A percentile compares a stretch with the other conserved stretches of the same genome.
phyloP scores from a whole-genome alignment of 2,888 invertebrate species.

The Lasioglossum lativentre region DNA sequence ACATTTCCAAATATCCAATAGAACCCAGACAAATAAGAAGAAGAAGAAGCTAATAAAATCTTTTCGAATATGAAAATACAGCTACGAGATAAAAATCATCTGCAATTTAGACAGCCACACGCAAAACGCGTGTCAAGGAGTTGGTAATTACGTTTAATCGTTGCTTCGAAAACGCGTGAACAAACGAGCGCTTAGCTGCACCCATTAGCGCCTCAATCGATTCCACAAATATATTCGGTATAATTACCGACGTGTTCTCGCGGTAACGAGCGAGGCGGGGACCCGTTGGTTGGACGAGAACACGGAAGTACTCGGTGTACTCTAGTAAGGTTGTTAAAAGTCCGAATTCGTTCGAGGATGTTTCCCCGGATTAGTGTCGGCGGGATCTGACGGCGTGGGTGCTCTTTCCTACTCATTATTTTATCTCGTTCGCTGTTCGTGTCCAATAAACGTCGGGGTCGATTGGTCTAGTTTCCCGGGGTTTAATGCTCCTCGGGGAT shows the following conservation, averaged over 20 bases:
- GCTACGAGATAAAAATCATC: not conserved
- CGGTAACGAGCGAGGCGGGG: not conserved
- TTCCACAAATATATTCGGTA: not conserved
- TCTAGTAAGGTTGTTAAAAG: conserved; percentile 2
- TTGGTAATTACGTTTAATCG: not conserved
- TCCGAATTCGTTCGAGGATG: conserved; percentile 1
- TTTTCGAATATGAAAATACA: not conserved
- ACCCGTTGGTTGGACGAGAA: not conserved
- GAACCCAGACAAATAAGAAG: no score
- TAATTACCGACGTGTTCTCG: not conserved
- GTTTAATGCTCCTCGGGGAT: conserved; percentile 15
- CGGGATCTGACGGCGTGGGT: not conserved
- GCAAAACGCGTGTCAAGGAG: not conserved
- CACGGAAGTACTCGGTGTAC: not conserved
- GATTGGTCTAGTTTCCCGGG: not conserved
- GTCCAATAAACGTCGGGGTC: conserved; percentile 7
- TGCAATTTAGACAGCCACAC: not conserved
- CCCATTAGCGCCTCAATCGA: not conserved
- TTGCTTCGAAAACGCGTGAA: not conserved
- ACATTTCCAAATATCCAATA: not conserved
- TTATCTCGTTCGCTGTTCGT: not conserved
- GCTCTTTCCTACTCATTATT: not conserved
- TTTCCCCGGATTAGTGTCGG: conserved; percentile 6
- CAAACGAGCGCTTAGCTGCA: not conserved
- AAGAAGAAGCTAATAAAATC: not conserved